These are phyloP conservation scores for Hyalella azteca DNA, from an alignment of 2,888 invertebrate genomes.

Conservation along the genomic window DNA sequence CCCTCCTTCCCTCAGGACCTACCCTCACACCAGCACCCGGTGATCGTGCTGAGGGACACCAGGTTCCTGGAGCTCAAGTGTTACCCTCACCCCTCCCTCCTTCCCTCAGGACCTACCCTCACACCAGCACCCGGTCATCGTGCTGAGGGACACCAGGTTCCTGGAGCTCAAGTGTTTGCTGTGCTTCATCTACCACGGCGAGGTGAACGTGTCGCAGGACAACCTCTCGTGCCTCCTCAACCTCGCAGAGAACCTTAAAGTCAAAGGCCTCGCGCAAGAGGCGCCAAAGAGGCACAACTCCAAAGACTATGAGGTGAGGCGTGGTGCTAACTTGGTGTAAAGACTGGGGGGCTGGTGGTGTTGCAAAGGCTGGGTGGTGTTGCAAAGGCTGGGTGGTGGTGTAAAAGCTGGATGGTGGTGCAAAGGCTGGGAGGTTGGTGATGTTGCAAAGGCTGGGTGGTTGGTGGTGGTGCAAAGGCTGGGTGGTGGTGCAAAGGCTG, in stretches of 20 bases:
- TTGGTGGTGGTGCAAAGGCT: no score
- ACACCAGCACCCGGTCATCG: slow-evolving; percentile 58
- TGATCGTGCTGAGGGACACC: slow-evolving; percentile 58
- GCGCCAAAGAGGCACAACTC: slow-evolving; percentile 6
- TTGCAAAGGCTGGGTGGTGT: no score
- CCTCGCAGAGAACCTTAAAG: slow-evolving; percentile 58
- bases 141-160: slow-evolving; percentile 59
- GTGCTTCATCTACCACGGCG: slow-evolving; percentile 59
- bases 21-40: slow-evolving; percentile 58
- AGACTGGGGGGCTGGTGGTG: no score
- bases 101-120: slow-evolving; percentile 54
- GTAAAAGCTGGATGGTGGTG: no score
- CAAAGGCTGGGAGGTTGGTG: no score
- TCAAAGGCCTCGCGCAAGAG: slow-evolving; percentile 59
- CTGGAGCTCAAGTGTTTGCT: slow-evolving; percentile 57
- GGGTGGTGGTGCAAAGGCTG: no score
- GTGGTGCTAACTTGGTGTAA: background rate
- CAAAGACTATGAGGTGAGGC: slow-evolving; percentile 18
- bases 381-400: no score
- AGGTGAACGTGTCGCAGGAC: slow-evolving; percentile 58
- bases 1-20: slow-evolving; percentile 51
- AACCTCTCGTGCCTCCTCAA: slow-evolving; percentile 57
- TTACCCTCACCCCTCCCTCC: background rate
- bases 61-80: slow-evolving; percentile 58
- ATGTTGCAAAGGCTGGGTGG: no score